Evolutionary conservation across 2,888 invertebrate species (phyloP).

Genomic region (Ectropis crepuscularia): DNA sequence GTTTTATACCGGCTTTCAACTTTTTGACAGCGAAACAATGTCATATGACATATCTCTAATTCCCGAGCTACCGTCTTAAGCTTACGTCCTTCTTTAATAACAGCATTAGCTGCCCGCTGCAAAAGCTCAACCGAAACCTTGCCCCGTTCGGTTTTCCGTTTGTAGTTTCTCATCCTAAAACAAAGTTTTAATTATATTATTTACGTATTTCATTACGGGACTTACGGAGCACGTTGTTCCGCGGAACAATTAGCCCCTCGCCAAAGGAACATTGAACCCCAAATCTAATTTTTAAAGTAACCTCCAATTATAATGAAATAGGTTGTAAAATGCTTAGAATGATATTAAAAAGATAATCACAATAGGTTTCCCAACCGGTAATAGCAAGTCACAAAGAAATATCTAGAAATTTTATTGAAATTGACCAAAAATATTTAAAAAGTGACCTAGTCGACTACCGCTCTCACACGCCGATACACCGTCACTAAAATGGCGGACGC

Average conservation of each 20-base stretch:
- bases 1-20: constrained; percentile 11
- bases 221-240: constrained; percentile 9
- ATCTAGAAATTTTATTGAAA: neutral
- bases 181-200: constrained; percentile 5
- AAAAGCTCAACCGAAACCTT: constrained; percentile 14
- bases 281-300: neutral
- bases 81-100: neutral
- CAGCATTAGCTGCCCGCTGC: constrained; percentile 12
- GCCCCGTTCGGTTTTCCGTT: constrained; percentile 4
- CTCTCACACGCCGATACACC: neutral
- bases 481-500: constrained; percentile 2
- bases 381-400: neutral
- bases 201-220: constrained; percentile 9
- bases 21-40: constrained; percentile 20
- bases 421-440: constrained; percentile 5
- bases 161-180: constrained; percentile 1
- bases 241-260: constrained; percentile 3
- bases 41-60: constrained; percentile 19
- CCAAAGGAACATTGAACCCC: constrained; percentile 1
- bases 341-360: constrained; percentile 2
- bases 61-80: constrained; percentile 1
- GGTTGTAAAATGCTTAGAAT: neutral
- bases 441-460: neutral
- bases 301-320: neutral
- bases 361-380: neutral